phyloP scores from a whole-genome alignment of 2,797 vertebrate species.

The Trichosurus vulpecula region DNA sequence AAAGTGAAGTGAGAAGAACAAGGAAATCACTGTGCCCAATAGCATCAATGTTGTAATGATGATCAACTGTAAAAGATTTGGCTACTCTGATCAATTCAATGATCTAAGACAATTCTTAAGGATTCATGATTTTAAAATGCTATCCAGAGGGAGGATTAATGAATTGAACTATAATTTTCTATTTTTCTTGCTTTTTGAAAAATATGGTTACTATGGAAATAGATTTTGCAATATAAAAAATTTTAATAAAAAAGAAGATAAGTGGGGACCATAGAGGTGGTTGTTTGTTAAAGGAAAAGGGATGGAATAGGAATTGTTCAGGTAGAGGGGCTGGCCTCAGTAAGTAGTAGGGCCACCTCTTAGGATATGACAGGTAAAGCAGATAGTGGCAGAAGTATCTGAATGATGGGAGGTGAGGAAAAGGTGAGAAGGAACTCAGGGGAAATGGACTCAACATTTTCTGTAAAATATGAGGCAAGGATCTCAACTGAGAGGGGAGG shows the following conservation, averaged over 20 bases:
- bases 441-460: not conserved
- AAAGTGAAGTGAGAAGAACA: not conserved
- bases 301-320: not conserved
- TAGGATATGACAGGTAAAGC: not conserved
- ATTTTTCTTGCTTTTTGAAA: not conserved
- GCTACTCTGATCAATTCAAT: not conserved
- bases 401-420: not conserved
- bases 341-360: not conserved
- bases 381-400: not conserved
- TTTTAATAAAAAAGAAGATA: not conserved
- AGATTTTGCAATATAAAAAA: not conserved
- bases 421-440: not conserved
- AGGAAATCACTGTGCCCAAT: not conserved
- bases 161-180: not conserved
- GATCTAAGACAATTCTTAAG: not conserved
- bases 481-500: not conserved
- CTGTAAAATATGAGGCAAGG: not conserved
- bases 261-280: not conserved
- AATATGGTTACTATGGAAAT: not conserved
- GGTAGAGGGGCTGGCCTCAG: not conserved
- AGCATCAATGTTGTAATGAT: not conserved
- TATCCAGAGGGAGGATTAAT: not conserved
- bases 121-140: not conserved
- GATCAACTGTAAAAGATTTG: not conserved
- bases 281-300: not conserved